Evolutionary conservation across 1,140 invertebrate genomes (phyloP), one percentile per base, ranked within the genome.

Genomic region (Spodoptera litura): DNA sequence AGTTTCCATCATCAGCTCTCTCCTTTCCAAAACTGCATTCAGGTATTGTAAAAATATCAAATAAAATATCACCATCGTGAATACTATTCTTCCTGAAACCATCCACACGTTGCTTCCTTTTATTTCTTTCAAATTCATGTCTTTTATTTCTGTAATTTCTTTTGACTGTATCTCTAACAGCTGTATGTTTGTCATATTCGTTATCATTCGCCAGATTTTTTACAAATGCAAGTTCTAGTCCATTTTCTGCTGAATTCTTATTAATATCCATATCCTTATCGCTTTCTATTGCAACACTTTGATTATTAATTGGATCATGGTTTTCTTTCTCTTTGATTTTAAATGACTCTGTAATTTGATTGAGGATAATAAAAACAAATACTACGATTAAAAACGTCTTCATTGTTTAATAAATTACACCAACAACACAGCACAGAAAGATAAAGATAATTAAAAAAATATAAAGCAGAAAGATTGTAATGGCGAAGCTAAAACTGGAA

Each of bases 1-100:
- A 74, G 2, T 0, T 61, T 52, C 72, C 72, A 74, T 74, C 72
- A 62, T 61, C 58, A 52, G 72, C 58, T 2, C 58, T 49, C n/a
- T 59, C 38, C 51, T 74, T 49, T 3, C 44, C 56, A 20, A 38
- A 52, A 62, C 56, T 52, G 20, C 56, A 51, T 53, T 70, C 49
- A 53, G 44, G 2, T 20, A 66, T 38, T 49, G 38, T 10, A 3
- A 66, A 25, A 0, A 8, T 8, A 44, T 44, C 4, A 44, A 4
- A 1, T 1, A 55, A n/a, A 10, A n/a, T 15, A 6, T n/a, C 13
- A 55, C 52, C 15, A 55, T 55, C 8, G 38, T 5, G 44, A 49
- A 66, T 49, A n/a, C 12, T n/a, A 3, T 49, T 13, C 38, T 66
- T 49, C 2, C 0, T 49, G 3, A 49, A 25, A 49, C 10, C 15